A percentile compares a stretch with the other conserved stretches of the same genome.
These are phyloP conservation scores for Manis javanica DNA, from an alignment of 2,797 vertebrate species.

Conservation along the genomic window DNA sequence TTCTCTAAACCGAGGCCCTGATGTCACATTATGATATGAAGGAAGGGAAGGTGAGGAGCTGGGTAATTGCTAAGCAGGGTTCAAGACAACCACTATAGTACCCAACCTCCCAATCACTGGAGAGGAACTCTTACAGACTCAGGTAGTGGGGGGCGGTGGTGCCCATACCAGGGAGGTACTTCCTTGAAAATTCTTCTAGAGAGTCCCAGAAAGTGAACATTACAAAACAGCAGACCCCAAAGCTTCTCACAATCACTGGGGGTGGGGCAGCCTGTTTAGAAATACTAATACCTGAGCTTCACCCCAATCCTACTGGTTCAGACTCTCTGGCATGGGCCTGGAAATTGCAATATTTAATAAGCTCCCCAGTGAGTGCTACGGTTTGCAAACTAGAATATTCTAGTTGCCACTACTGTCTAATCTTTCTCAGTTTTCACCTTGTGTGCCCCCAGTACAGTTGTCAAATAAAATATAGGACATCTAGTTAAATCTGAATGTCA, in stretches of 20 bases:
- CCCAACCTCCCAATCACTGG: background rate
- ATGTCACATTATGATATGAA: background rate
- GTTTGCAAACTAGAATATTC: background rate
- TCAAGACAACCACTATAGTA: background rate
- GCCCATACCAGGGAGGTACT: background rate
- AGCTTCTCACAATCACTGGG: background rate
- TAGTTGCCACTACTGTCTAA: background rate
- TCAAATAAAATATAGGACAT: background rate
- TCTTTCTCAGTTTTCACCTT: background rate
- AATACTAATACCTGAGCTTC: background rate
- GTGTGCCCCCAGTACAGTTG: background rate
- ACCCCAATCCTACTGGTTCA: background rate
- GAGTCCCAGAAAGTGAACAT: background rate
- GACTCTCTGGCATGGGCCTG: background rate
- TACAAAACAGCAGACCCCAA: background rate
- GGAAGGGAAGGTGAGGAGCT: background rate
- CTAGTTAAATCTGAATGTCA: background rate
- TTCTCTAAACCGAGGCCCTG: background rate
- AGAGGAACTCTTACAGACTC: background rate
- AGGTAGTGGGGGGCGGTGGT: background rate
- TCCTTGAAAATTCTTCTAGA: background rate
- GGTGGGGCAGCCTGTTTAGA: background rate
- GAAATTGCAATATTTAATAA: background rate
- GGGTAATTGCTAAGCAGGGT: background rate
- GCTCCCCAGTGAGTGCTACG: background rate